Percentiles rank a stretch among this genome's conserved stretches.
Evolutionary conservation across 2,888 invertebrate genomes (phyloP).

Genomic region (Erebia epiphron): DNA sequence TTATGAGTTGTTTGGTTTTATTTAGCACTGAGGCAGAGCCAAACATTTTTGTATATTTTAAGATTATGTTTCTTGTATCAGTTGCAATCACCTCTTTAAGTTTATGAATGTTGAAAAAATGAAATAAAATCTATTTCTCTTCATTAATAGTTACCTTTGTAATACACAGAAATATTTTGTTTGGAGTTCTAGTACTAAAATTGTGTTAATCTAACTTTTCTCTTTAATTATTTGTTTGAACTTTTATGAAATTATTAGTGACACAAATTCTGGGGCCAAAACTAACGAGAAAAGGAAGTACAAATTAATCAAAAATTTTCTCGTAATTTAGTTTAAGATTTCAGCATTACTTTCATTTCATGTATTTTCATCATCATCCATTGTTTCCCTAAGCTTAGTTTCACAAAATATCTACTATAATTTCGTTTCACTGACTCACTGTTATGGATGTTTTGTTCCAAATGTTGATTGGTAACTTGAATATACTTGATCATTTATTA

Average conservation of each 20-base stretch:
- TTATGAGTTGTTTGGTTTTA: constrained; percentile 42
- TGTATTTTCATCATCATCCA: constrained; percentile 18
- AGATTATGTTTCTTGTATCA: constrained; percentile 26
- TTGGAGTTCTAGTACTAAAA: background rate
- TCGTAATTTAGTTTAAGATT: constrained; percentile 71
- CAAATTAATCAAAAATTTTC: constrained; percentile 70
- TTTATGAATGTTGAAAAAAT: constrained; percentile 37
- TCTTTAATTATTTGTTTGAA: constrained; percentile 29
- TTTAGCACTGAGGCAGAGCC: constrained; percentile 41
- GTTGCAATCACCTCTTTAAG: constrained; percentile 35
- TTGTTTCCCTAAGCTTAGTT: constrained; percentile 23
- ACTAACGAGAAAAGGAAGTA: constrained; percentile 73
- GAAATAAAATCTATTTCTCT: constrained; percentile 33
- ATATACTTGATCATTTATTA: constrained; percentile 11
- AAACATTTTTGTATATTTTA: constrained; percentile 19
- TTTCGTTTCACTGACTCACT: constrained; percentile 19
- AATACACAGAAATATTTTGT: constrained; percentile 20
- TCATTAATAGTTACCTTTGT: constrained; percentile 38
- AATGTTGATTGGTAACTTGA: constrained; percentile 1
- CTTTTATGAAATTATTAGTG: constrained; percentile 50
- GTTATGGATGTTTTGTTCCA: constrained; percentile 14
- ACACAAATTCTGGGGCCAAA: constrained; percentile 76
- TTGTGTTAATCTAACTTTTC: background rate
- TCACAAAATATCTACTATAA: background rate
- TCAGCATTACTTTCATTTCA: constrained; percentile 35